phyloP scores from a whole-genome alignment of 2,888 invertebrate species.

The Eulithis testata region DNA sequence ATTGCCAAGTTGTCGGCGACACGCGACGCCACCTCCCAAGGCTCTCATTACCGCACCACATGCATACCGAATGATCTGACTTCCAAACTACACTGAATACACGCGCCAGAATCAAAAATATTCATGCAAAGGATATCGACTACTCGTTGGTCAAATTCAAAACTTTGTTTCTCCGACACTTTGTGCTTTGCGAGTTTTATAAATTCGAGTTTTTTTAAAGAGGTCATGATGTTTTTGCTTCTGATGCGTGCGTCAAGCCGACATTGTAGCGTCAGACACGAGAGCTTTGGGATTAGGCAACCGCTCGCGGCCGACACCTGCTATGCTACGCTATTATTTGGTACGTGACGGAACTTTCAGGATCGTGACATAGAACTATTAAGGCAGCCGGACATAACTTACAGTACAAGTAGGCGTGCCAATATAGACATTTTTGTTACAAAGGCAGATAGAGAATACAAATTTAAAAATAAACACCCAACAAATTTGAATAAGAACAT shows the following conservation, averaged over 20 bases:
- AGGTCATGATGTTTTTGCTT: not conserved
- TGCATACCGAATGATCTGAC: not conserved
- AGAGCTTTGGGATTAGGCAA: constrained; percentile 16
- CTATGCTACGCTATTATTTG: constrained; percentile 77
- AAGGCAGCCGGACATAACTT: constrained; percentile 74
- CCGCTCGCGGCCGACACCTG: constrained; percentile 45
- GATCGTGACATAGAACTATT: constrained; percentile 71
- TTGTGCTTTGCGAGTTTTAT: constrained; percentile 5
- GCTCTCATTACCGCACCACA: constrained; percentile 16
- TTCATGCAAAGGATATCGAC: constrained; percentile 6
- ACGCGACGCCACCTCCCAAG: constrained; percentile 9
- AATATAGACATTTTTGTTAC: constrained; percentile 60
- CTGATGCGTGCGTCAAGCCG: not conserved
- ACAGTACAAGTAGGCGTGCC: constrained; percentile 68
- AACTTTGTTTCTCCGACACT: constrained; percentile 4
- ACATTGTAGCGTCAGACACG: constrained; percentile 2
- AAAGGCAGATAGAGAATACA: constrained; percentile 68
- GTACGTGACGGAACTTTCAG: constrained; percentile 70
- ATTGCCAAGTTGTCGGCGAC: constrained; percentile 7
- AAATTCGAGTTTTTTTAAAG: constrained; percentile 1
- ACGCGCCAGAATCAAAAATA: constrained; percentile 1
- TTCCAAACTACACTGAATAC: not conserved
- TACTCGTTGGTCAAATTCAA: not conserved
- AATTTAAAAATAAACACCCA: constrained; percentile 79
- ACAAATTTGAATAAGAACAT: constrained; percentile 76